A percentile compares a stretch with the other conserved stretches of the same genome.
phyloP scores from a whole-genome alignment of 2,888 invertebrate genomes.

The Neoitamus cyanurus region DNA sequence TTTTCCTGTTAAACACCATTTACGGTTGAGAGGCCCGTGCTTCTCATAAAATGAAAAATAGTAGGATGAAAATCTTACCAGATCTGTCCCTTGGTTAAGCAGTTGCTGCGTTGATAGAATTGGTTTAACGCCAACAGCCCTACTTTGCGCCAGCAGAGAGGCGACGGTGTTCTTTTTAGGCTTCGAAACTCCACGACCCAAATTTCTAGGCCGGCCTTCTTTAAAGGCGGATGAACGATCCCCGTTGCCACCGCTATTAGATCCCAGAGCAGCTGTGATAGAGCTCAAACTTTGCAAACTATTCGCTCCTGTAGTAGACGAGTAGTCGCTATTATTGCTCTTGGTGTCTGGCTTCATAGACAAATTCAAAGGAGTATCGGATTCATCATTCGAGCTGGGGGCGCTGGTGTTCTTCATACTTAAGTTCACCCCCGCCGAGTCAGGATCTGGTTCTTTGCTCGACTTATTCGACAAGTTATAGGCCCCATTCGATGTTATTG shows the following conservation, averaged over 20 bases:
- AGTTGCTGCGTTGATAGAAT: constrained; percentile 80
- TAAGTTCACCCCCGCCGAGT: constrained; percentile 61
- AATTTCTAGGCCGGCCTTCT: constrained; percentile 84
- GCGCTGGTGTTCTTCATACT: constrained; percentile 62
- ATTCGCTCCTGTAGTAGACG: constrained; percentile 56
- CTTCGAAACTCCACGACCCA: constrained; percentile 88
- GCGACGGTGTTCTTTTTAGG: constrained; percentile 94
- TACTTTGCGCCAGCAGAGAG: constrained; percentile 85
- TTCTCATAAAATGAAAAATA: not conserved
- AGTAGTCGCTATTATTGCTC: constrained; percentile 49
- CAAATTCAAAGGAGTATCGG: constrained; percentile 84
- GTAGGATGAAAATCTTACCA: constrained; percentile 62
- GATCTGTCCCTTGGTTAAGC: constrained; percentile 66
- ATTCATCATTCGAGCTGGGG: constrained; percentile 69
- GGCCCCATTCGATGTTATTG: constrained; percentile 70
- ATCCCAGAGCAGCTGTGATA: constrained; percentile 65
- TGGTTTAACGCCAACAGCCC: constrained; percentile 83
- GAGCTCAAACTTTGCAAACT: constrained; percentile 66
- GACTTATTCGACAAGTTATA: constrained; percentile 65
- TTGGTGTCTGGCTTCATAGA: constrained; percentile 77
- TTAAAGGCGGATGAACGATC: constrained; percentile 66
- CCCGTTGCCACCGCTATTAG: constrained; percentile 54
- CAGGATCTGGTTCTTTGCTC: constrained; percentile 62
- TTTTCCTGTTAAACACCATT: constrained; percentile 66
- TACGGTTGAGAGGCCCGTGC: not conserved